Evolutionary conservation across 2,113 vertebrate genomes (phyloP).

Genomic region (Macaca nemestrina): DNA sequence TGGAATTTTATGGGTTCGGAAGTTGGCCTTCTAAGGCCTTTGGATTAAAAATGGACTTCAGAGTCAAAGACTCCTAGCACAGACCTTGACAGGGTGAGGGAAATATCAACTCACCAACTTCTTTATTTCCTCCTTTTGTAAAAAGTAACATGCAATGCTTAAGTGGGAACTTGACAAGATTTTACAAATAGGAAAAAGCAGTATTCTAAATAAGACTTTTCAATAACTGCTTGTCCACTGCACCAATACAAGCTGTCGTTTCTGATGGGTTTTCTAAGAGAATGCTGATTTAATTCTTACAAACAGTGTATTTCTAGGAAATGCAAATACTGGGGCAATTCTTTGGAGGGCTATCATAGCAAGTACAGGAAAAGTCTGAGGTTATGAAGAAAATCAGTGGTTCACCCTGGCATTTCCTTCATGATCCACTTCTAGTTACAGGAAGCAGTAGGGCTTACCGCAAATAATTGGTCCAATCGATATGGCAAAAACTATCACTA

Average conservation of each 20-base stretch:
- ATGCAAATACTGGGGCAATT: neutral
- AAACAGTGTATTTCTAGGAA: neutral
- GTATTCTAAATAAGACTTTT: neutral
- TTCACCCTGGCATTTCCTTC: neutral
- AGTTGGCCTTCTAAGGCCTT: neutral
- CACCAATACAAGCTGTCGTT: neutral
- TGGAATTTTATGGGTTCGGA: neutral
- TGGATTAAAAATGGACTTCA: neutral
- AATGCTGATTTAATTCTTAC: neutral
- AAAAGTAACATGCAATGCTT: neutral
- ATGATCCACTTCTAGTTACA: neutral
- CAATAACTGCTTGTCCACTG: neutral
- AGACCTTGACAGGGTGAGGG: neutral
- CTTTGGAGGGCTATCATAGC: neutral
- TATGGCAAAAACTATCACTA: neutral
- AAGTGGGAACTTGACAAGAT: neutral
- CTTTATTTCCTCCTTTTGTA: neutral
- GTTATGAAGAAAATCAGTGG: neutral
- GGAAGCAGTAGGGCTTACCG: neutral
- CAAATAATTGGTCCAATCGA: neutral
- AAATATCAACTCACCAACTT: neutral
- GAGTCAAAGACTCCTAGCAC: neutral
- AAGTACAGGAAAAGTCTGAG: neutral
- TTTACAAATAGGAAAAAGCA: neutral
- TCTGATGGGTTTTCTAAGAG: neutral